Evolutionary conservation across 2,113 vertebrate genomes (phyloP).

Genomic region (Agapornis roseicollis): DNA sequence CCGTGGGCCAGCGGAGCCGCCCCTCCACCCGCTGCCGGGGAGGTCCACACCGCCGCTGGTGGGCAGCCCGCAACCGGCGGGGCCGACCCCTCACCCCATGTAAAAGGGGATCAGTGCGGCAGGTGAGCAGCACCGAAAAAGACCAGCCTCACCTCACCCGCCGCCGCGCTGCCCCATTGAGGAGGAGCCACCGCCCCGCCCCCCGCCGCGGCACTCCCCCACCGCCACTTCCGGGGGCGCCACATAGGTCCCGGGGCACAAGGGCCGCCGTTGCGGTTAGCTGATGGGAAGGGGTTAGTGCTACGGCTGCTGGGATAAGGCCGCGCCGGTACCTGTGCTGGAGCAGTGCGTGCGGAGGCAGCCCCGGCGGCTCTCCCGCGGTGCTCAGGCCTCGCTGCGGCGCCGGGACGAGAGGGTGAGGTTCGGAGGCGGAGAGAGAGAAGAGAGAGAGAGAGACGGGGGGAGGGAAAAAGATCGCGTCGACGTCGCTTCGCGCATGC

Average conservation of each 20-base stretch:
- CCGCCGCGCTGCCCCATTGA: background rate
- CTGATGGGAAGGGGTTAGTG: accelerated
- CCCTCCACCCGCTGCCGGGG: background rate
- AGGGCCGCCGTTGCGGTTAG: accelerated
- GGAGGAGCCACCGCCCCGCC: background rate
- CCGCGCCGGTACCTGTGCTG: background rate
- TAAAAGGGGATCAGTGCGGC: background rate
- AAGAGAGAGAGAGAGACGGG: too few species aligned
- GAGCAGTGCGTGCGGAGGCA: background rate
- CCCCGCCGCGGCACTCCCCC: background rate
- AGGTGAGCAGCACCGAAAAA: background rate
- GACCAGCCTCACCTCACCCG: constrained; percentile 29
- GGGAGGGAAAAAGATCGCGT: background rate
- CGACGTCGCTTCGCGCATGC: background rate
- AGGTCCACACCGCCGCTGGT: too few species aligned
- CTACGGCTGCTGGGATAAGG: accelerated
- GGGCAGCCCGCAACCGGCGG: background rate
- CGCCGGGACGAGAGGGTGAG: background rate
- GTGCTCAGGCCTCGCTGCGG: background rate
- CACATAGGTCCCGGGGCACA: constrained; percentile 37
- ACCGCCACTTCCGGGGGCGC: constrained; percentile 64
- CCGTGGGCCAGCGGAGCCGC: too few species aligned
- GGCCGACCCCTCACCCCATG: too few species aligned
- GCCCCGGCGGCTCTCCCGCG: background rate
- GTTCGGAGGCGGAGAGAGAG: accelerated